Conservation (phyloP, 2,888 invertebrate genomes). For the Gymnoscelis rufifasciata region DNA sequence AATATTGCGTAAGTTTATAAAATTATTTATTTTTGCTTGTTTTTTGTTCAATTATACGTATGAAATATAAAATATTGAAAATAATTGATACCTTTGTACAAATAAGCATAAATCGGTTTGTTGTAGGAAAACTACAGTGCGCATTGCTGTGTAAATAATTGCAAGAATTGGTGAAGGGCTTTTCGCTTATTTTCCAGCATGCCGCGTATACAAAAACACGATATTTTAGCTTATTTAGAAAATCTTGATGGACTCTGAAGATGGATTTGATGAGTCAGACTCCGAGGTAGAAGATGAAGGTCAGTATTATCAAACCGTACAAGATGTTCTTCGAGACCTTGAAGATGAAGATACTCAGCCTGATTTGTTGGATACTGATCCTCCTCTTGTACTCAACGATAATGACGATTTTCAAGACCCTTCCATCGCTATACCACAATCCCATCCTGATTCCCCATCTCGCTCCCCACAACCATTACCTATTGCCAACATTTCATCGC, state of each 20-base stretch:
- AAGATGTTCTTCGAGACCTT: neutral
- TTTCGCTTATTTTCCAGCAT: constrained; percentile 38
- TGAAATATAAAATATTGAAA: neutral
- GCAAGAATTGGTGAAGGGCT: constrained; percentile 39
- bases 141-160: constrained; percentile 37
- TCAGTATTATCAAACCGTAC: constrained; percentile 32
- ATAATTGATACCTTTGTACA: neutral
- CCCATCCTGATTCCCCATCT: no score
- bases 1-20: neutral
- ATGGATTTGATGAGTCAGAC: constrained; percentile 38
- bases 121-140: constrained; percentile 32
- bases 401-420: neutral
- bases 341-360: constrained; percentile 24
- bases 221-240: constrained; percentile 40
- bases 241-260: constrained; percentile 39
- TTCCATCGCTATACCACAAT: no score
- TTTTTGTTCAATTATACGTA: neutral
- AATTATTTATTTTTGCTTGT: neutral
- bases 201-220: constrained; percentile 39
- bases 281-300: constrained; percentile 38
- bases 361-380: neutral
- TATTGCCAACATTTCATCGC: constrained; percentile 35
- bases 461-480: no score
- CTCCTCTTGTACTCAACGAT: neutral
- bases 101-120: neutral